These are phyloP conservation scores for Mystacornis crossleyi DNA, from an alignment of 2,113 vertebrate genomes.

Conservation along the genomic window DNA sequence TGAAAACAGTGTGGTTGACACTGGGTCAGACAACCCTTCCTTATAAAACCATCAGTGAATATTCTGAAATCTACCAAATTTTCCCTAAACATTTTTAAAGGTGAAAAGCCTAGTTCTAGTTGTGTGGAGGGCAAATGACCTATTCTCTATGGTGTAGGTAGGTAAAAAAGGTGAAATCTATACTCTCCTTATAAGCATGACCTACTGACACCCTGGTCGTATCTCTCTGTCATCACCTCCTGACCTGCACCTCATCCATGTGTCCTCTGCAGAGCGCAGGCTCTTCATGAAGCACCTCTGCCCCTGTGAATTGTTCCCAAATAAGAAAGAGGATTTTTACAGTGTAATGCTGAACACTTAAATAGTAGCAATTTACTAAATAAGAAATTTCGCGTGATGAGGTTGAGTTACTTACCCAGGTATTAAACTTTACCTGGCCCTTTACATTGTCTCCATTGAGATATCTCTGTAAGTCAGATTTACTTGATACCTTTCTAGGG, in stretches of 20 bases:
- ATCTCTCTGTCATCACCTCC: conserved; percentile 42
- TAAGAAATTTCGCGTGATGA: background rate
- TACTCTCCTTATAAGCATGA: background rate
- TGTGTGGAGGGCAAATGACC: background rate
- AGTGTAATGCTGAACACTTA: background rate
- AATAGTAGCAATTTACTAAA: background rate
- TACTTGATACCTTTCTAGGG: background rate
- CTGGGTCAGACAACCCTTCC: background rate
- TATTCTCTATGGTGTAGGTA: background rate
- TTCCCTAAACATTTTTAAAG: background rate
- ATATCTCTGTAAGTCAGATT: background rate
- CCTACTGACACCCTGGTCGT: background rate
- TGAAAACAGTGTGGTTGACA: background rate
- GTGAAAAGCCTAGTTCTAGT: background rate
- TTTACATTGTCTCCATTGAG: background rate
- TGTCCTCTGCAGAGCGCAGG: background rate
- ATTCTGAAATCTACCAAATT: background rate
- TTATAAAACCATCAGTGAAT: background rate
- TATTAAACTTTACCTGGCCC: background rate
- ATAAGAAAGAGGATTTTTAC: background rate
- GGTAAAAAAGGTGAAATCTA: conserved; percentile 23
- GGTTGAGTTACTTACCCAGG: background rate
- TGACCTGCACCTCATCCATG: background rate
- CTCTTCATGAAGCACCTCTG: background rate
- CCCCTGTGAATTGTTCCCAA: background rate